Conservation (phyloP, 1,140 invertebrate genomes). For the Arctopsyche grandis region DNA sequence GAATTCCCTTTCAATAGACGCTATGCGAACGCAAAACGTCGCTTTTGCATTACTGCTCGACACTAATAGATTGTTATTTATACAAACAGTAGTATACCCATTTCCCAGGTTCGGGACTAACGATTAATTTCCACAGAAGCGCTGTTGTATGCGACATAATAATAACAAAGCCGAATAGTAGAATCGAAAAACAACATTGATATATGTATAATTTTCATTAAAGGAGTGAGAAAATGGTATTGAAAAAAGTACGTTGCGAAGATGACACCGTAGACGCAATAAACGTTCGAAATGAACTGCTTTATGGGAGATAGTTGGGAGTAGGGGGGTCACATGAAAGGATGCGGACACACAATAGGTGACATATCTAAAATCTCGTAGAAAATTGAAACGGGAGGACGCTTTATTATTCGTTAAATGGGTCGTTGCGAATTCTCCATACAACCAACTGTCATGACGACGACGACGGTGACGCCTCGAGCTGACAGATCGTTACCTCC, state of each 20-base stretch:
- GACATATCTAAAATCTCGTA: constrained; percentile 43
- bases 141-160: background rate
- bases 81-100: constrained; percentile 26
- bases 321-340: background rate
- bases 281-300: constrained; percentile 27
- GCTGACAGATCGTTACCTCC: constrained; percentile 24
- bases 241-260: background rate
- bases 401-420: constrained; percentile 38
- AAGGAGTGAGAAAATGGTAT: background rate
- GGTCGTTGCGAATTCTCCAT: constrained; percentile 30
- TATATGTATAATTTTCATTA: background rate
- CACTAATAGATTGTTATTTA: constrained; percentile 40
- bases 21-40: constrained; percentile 1
- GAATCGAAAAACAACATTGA: no score
- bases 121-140: constrained; percentile 16
- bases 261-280: background rate
- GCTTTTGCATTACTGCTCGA: constrained; percentile 29
- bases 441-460: constrained; percentile 15
- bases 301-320: background rate
- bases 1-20: constrained; percentile 33
- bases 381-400: constrained; percentile 38
- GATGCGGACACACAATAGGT: constrained; percentile 38
- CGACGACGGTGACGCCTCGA: background rate
- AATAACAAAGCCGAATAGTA: background rate
- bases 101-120: constrained; percentile 21